Base-by-base conservation (phyloP, 2,113 vertebrate genomes). In the Phaethon lepturus region DNA sequence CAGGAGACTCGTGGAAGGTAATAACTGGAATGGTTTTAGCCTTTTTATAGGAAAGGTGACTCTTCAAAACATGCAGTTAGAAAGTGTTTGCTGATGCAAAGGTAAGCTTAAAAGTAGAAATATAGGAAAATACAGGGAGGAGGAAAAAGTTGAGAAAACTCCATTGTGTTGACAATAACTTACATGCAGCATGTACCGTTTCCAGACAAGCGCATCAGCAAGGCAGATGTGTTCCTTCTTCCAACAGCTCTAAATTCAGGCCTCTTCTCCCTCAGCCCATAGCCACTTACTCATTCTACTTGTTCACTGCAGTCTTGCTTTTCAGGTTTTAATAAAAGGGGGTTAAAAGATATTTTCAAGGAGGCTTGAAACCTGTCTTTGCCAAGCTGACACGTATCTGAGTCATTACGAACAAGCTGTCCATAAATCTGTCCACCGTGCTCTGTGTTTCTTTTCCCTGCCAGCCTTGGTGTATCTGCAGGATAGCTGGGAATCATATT, bases 1-100 rank as follows among this genome's bases (percentile, higher is more conserved):
- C 53, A 96, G 98, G 50, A 98, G 97, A 26, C 71, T 99, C 7
- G 38, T 98, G 40, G 97, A 99, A 97, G 98, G 98, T 99, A 97
- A 95, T 58, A 60, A 52, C 22, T 67, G 29, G 49, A 80, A 52
- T 16, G 4, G 3, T 35, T 64, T 87, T 60, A 31, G 28, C 33
- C 10, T 66, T 74, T 88, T 64, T 31, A 7, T 11, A 52, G 71
- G 25, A 73, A 86, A 69, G 29, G 38, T 56, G 11, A 19, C 55
- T 23, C 13, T 67, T 86, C 7, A 18, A 77, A 90, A n/a, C 5
- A 11, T 9, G 13, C 24, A 13, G 12, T 47, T 80, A 38, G 52
- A 47, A 74, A 67, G n/a, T 6, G 2, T 44, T 29, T 71, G 50
- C 60, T 86, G 55, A 29, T 58, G 58, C n/a, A 86, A 56, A 96